These are phyloP conservation scores for Amphipoea oculea DNA, from an alignment of 2,888 invertebrate species.

Conservation along the genomic window DNA sequence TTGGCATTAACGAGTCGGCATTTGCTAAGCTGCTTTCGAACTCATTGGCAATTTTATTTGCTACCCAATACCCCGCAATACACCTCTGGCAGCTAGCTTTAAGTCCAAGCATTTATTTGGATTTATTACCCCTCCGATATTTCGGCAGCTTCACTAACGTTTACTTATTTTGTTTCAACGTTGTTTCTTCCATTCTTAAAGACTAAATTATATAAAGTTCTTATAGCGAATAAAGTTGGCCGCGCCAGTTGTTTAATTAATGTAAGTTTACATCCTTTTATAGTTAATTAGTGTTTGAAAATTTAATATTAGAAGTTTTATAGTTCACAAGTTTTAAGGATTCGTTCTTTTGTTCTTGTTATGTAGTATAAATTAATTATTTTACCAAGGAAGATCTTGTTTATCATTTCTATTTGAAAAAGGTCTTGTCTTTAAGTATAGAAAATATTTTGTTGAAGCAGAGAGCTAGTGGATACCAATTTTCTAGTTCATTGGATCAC, in stretches of 20 bases:
- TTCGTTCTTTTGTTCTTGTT: slow-evolving; percentile 19
- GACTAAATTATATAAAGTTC: slow-evolving; percentile 64
- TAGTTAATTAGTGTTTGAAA: slow-evolving; percentile 54
- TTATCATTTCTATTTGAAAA: slow-evolving; percentile 33
- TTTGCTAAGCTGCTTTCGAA: slow-evolving; percentile 57
- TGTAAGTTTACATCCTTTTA: slow-evolving; percentile 52
- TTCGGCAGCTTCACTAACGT: slow-evolving; percentile 59
- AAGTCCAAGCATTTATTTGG: slow-evolving; percentile 62
- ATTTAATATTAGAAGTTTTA: slow-evolving; percentile 48
- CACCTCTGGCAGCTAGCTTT: slow-evolving; percentile 60
- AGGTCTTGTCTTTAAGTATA: neutral
- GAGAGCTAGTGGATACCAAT: slow-evolving; percentile 22
- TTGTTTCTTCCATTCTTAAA: slow-evolving; percentile 55
- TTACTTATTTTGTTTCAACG: slow-evolving; percentile 56
- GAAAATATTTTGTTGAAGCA: slow-evolving; percentile 8
- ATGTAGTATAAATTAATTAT: slow-evolving; percentile 26
- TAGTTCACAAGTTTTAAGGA: slow-evolving; percentile 54
- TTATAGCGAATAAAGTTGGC: slow-evolving; percentile 36
- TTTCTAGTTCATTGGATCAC: slow-evolving; percentile 49
- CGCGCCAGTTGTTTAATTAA: slow-evolving; percentile 58
- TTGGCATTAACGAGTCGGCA: slow-evolving; percentile 59
- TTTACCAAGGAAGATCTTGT: slow-evolving; percentile 1
- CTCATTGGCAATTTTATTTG: slow-evolving; percentile 58
- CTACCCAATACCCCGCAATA: slow-evolving; percentile 50
- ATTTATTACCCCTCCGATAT: slow-evolving; percentile 68